Evolutionary conservation across 2,797 vertebrate species (phyloP), one percentile per base, ranked within the genome.

Genomic region (Paedocypris micromegethes): DNA sequence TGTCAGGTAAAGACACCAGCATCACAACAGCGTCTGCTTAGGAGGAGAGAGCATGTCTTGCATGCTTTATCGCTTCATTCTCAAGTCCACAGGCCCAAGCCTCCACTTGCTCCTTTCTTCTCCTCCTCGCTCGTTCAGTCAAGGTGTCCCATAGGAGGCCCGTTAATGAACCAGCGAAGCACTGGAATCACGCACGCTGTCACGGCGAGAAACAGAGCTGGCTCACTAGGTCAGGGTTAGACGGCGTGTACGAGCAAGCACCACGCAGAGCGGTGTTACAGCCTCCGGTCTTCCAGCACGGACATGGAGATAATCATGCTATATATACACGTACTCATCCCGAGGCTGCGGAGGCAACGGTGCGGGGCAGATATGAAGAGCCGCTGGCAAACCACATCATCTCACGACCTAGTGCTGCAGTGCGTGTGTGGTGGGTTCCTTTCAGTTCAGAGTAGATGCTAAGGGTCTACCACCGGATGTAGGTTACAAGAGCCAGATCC

Each of bases 121-220:
- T 56, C 46, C 48, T 40, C 57, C 53, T 63, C 40, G 4, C 67
- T 75, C 60, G 39, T 56, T 62, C 53, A 68, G 65, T 59, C 67
- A 58, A 43, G n/a, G 48, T 9, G 37, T 76, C 74, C 74, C 68
- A 54, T 4, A 64, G 72, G 72, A 72, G 62, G 48, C 66, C 58
- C 9, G 9, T 50, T 76, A 78, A 78, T 74, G 74, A 78, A 78
- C 65, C 74, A 49, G 58, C 42, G 58, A 64, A 69, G 68, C 58
- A 74, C 61, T 69, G 57, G 77, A 74, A 70, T 64, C 72, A 76
- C 66, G 54, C 58, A 59, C 64, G 47, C 60, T 66, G 72, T 75
- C 58, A 68, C 53, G 2, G 58, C 55, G 52, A 66, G 60, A 73
- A 75, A 72, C 70, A 4, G 71, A 72, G 68, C 50, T 49, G 39